A percentile compares a stretch with the other conserved stretches of the same genome.
These are phyloP conservation scores for Drosophila busckii DNA, from an alignment of 1,140 invertebrate species.

Conservation along the genomic window DNA sequence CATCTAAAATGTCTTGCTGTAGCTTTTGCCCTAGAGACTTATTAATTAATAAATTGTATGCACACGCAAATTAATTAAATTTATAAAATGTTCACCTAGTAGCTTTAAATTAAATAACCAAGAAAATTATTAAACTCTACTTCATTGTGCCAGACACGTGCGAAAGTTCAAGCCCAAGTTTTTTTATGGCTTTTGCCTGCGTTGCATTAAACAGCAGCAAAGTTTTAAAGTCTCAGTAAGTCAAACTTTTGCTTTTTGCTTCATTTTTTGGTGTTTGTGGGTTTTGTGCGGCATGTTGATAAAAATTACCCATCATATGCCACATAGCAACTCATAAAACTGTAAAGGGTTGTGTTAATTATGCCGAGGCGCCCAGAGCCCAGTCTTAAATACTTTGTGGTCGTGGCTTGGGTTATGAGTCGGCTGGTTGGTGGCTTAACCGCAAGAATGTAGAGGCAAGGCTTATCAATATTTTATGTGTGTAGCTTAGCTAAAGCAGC, in stretches of 20 bases:
- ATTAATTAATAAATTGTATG: no score
- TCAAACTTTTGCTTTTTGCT: conserved; percentile 28
- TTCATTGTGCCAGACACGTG: not conserved
- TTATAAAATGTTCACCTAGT: no score
- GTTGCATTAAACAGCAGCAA: no score
- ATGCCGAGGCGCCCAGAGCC: conserved; percentile 7
- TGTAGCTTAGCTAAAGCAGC: conserved; percentile 9
- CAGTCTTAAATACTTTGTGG: conserved; percentile 23
- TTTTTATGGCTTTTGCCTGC: conserved; percentile 14
- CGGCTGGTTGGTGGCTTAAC: conserved; percentile 9
- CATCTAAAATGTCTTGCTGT: no score
- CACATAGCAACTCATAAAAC: not conserved
- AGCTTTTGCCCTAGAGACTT: no score
- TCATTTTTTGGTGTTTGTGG: no score
- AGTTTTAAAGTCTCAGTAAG: conserved; percentile 40
- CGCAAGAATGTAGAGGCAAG: conserved; percentile 44
- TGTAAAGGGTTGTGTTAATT: conserved; percentile 27
- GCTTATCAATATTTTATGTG: conserved; percentile 55
- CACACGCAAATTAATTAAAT: no score
- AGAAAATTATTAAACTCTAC: no score
- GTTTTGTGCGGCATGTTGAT: conserved; percentile 8
- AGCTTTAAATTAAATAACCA: no score
- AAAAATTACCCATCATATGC: conserved; percentile 9
- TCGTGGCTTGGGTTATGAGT: not conserved
- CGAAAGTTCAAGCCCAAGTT: conserved; percentile 36